phyloP scores from a whole-genome alignment of 2,113 vertebrate genomes.

The Ascaphus truei region DNA sequence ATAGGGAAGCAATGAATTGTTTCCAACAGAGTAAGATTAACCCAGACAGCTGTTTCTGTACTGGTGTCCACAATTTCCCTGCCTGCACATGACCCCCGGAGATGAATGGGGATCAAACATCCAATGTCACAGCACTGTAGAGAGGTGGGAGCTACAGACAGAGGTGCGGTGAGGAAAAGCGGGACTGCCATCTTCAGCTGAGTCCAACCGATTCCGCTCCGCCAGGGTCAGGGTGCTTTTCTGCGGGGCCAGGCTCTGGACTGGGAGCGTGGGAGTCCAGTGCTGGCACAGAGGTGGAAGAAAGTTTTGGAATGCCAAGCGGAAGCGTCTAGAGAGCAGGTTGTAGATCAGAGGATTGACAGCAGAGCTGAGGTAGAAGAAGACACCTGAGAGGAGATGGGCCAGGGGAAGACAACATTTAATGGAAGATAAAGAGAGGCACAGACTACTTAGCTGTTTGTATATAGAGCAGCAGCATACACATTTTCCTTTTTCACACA shows the following conservation, averaged over 20 bases:
- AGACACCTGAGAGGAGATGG: slow-evolving; percentile 54
- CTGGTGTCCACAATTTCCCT: too few species aligned
- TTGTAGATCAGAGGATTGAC: slow-evolving; percentile 74
- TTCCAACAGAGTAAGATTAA: neutral
- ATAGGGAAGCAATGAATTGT: neutral
- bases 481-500: too few species aligned
- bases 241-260: slow-evolving; percentile 31
- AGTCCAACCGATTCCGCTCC: slow-evolving; percentile 47
- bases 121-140: slow-evolving; percentile 39
- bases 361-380: slow-evolving; percentile 72
- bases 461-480: too few species aligned
- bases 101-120: too few species aligned
- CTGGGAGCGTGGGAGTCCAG: slow-evolving; percentile 27
- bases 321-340: slow-evolving; percentile 64
- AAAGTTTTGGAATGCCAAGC: slow-evolving; percentile 56
- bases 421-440: neutral
- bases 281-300: slow-evolving; percentile 50
- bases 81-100: too few species aligned
- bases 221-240: slow-evolving; percentile 43
- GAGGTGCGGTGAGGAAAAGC: slow-evolving; percentile 47
- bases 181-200: slow-evolving; percentile 47
- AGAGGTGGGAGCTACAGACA: slow-evolving; percentile 46
- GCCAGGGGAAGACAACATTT: neutral
- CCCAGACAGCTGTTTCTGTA: too few species aligned
- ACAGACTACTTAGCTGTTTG: too few species aligned